A percentile compares a stretch with the other conserved stretches of the same genome.
Conservation (phyloP, 1,140 invertebrate genomes). For the Nasonia longicornis region DNA sequence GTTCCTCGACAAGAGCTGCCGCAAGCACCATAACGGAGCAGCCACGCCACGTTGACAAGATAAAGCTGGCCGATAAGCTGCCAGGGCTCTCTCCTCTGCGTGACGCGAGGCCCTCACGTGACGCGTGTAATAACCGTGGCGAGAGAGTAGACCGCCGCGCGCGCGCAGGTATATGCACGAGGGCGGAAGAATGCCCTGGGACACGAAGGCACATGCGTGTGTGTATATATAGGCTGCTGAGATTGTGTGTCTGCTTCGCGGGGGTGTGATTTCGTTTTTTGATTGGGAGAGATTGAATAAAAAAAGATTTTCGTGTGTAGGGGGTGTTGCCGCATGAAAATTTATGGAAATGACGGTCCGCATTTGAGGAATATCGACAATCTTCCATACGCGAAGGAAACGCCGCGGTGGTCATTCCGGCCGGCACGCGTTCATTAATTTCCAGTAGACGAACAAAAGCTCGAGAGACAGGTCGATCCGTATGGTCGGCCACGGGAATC, state of each 20-base stretch:
- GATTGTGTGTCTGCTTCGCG: neutral
- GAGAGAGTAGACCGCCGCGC: slow-evolving; percentile 53
- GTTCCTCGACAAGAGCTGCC: neutral
- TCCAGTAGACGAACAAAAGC: slow-evolving; percentile 38
- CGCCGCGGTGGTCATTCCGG: neutral
- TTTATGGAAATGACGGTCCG: too few relatives aligned
- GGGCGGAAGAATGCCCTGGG: neutral
- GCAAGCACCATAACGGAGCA: slow-evolving; percentile 65
- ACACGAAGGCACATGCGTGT: neutral
- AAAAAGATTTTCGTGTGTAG: too few relatives aligned
- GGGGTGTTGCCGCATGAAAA: too few relatives aligned
- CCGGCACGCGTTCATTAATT: too few relatives aligned
- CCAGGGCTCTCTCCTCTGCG: slow-evolving; percentile 56
- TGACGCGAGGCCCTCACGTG: slow-evolving; percentile 65
- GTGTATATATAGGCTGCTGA: neutral
- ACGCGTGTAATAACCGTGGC: slow-evolving; percentile 70
- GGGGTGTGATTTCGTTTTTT: neutral
- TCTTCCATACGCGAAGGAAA: neutral
- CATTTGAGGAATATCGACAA: too few relatives aligned
- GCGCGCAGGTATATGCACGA: slow-evolving; percentile 51
- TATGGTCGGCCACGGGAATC: slow-evolving; percentile 12
- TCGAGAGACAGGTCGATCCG: slow-evolving; percentile 50
- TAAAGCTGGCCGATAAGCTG: slow-evolving; percentile 66
- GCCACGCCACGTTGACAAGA: slow-evolving; percentile 62
- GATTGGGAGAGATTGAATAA: too few relatives aligned